Evolutionary conservation across 1,140 invertebrate species (phyloP).

Genomic region (Calosoma granatense): DNA sequence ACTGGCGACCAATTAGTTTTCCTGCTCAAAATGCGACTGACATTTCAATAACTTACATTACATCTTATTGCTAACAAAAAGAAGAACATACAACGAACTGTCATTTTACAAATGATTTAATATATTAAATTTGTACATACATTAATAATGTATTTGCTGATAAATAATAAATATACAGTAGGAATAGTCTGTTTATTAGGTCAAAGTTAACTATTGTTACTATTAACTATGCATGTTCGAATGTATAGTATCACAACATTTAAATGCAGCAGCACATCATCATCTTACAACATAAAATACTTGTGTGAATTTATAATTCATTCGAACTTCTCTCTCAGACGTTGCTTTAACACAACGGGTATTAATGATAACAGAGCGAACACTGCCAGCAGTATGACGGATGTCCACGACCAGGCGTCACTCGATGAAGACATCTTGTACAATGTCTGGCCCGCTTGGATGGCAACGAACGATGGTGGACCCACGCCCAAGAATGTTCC

Average conservation of each 20-base stretch:
- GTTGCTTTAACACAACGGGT: conserved; percentile 84
- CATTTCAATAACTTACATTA: conserved; percentile 56
- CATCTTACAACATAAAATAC: not conserved
- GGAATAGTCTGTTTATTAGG: not conserved
- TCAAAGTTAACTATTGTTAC: conserved; percentile 47
- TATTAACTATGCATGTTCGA: not conserved
- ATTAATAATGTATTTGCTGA: not conserved
- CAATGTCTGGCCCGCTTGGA: conserved; percentile 94
- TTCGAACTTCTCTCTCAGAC: conserved; percentile 71
- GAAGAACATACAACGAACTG: not conserved
- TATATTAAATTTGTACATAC: not conserved
- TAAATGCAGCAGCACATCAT: not conserved
- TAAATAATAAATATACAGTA: not conserved
- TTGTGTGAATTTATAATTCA: conserved; percentile 25
- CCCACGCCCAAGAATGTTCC: conserved; percentile 94
- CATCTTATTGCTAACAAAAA: conserved; percentile 53
- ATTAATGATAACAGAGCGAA: conserved; percentile 78
- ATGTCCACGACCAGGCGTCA: conserved; percentile 83
- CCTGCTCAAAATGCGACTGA: conserved; percentile 43
- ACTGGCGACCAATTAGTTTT: conserved; percentile 60
- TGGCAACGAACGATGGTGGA: conserved; percentile 93
- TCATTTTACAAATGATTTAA: not conserved
- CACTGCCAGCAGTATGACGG: conserved; percentile 62
- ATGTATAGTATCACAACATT: conserved; percentile 1
- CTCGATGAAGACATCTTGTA: conserved; percentile 84